Conservation (phyloP, 2,797 vertebrate genomes). For the Argyrosomus regius region DNA sequence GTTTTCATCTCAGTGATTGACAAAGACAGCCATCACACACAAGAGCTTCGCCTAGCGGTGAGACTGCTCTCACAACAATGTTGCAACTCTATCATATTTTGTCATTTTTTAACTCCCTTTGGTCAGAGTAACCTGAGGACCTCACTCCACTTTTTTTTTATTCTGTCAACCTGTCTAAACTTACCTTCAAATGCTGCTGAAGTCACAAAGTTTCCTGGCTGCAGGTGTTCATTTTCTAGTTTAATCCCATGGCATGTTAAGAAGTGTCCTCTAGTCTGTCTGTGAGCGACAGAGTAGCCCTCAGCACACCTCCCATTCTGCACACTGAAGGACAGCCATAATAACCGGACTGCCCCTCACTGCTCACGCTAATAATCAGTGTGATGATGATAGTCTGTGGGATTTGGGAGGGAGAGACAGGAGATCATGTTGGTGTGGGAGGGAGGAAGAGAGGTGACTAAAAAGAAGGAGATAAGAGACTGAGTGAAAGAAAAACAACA, state of each 20-base stretch:
- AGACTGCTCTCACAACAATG: not conserved
- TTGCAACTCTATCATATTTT: not conserved
- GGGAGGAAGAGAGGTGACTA: not conserved
- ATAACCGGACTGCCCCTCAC: slow-evolving; percentile 32
- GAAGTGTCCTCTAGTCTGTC: slow-evolving; percentile 27
- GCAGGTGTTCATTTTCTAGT: slow-evolving; percentile 35
- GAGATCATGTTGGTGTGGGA: slow-evolving; percentile 4
- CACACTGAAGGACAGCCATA: slow-evolving; percentile 36
- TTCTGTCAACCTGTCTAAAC: not conserved
- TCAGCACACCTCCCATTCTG: slow-evolving; percentile 48
- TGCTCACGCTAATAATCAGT: slow-evolving; percentile 22
- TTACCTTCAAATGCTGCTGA: slow-evolving; percentile 52
- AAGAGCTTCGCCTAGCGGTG: not conserved
- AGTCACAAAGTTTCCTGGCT: slow-evolving; percentile 37
- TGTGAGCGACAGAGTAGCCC: slow-evolving; percentile 32
- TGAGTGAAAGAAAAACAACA: not conserved
- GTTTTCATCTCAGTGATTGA: slow-evolving; percentile 15
- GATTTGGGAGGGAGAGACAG: not conserved
- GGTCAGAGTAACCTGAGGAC: not conserved
- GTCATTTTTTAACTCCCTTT: not conserved
- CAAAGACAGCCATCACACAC: not conserved
- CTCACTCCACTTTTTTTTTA: not conserved
- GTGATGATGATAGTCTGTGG: slow-evolving; percentile 22
- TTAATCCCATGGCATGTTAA: slow-evolving; percentile 44
- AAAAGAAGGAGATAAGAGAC: not conserved